phyloP scores from a whole-genome alignment of 1,140 invertebrate species.

The Diprion similis region DNA sequence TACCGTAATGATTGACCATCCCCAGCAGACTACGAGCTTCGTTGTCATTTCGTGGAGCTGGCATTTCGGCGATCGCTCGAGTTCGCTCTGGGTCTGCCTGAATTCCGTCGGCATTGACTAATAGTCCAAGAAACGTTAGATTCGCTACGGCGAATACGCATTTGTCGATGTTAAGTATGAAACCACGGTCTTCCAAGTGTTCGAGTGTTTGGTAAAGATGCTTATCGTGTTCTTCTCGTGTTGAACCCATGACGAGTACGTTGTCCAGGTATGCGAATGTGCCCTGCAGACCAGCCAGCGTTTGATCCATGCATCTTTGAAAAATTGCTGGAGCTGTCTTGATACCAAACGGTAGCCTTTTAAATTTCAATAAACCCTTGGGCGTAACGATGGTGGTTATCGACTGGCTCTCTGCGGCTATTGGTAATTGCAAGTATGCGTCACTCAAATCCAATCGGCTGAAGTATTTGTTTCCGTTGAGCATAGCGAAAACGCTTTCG shows the following conservation, averaged over 20 bases:
- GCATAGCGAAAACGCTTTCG: too few relatives aligned
- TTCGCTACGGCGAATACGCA: conserved; percentile 33
- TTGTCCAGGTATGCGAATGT: conserved; percentile 14
- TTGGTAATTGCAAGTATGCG: conserved; percentile 8
- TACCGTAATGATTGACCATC: conserved; percentile 48
- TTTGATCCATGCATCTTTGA: conserved; percentile 57
- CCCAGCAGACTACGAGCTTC: conserved; percentile 44
- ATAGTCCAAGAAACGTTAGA: conserved; percentile 45
- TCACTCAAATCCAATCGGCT: conserved; percentile 14
- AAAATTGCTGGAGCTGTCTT: conserved; percentile 61
- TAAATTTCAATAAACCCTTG: not conserved
- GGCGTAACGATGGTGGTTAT: conserved; percentile 15
- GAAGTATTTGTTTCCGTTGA: conserved; percentile 16
- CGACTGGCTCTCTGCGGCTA: conserved; percentile 12
- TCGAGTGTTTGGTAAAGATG: not conserved
- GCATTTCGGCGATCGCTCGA: conserved; percentile 39
- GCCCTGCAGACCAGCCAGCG: conserved; percentile 22
- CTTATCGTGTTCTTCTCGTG: conserved; percentile 15
- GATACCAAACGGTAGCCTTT: conserved; percentile 30
- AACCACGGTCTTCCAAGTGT: conserved; percentile 12
- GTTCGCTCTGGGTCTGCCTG: conserved; percentile 37
- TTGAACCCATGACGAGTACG: not conserved
- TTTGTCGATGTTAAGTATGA: conserved; percentile 20
- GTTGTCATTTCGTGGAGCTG: conserved; percentile 31
- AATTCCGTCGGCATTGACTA: conserved; percentile 42